Evolutionary conservation across 2,888 invertebrate species (phyloP).

Genomic region (Eremobia ochroleuca): DNA sequence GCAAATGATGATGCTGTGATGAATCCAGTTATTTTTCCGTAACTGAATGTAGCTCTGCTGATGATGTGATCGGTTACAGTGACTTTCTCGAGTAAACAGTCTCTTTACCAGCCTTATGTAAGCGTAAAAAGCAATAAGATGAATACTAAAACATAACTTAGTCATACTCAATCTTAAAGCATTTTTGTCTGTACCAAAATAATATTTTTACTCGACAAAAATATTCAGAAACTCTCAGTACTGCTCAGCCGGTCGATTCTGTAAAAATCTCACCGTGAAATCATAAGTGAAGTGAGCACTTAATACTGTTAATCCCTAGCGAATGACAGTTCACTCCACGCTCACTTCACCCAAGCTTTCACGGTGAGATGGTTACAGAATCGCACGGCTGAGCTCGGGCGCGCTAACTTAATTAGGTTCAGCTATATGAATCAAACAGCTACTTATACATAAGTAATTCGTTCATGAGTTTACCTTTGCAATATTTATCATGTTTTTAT

Average conservation of each 20-base stretch:
- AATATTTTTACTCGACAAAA: too few species aligned
- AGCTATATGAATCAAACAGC: neutral
- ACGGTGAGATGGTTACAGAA: too few species aligned
- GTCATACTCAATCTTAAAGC: neutral
- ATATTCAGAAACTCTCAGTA: neutral
- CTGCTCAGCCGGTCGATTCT: too few species aligned
- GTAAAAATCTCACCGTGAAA: too few species aligned
- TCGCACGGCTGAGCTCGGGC: too few species aligned
- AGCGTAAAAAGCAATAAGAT: conserved; percentile 32
- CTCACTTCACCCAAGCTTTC: too few species aligned
- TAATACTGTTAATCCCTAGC: too few species aligned
- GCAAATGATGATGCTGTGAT: conserved; percentile 47
- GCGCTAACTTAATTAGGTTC: too few species aligned
- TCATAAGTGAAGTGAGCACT: too few species aligned
- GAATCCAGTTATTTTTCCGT: conserved; percentile 41
- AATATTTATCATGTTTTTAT: neutral
- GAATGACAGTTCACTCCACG: too few species aligned
- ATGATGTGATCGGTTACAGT: conserved; percentile 44
- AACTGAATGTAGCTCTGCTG: conserved; percentile 39
- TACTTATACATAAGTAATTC: neutral
- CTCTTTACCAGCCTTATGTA: conserved; percentile 37
- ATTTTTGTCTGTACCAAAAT: neutral
- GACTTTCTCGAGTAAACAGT: conserved; percentile 42
- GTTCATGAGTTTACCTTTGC: neutral
- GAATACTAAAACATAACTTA: conserved; percentile 17